Percentiles rank a stretch among this genome's conserved stretches.
Conservation (phyloP, 1,140 invertebrate species). For the Metaphire vulgaris region DNA sequence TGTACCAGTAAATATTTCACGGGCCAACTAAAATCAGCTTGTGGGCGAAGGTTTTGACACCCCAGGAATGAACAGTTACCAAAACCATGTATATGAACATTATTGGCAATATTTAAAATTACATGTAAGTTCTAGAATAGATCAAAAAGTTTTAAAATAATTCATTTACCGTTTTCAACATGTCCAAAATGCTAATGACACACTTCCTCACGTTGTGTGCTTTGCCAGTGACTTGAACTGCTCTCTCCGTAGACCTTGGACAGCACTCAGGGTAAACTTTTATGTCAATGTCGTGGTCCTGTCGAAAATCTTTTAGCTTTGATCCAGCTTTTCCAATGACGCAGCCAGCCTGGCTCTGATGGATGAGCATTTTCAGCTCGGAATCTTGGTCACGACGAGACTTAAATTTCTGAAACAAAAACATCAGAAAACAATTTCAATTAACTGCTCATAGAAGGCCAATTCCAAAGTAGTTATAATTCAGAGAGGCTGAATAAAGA, state of each 20-base stretch:
- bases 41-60: too few relatives aligned
- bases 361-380: constrained; percentile 79
- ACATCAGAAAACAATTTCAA: too few relatives aligned
- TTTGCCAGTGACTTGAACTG: constrained; percentile 82
- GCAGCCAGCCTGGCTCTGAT: constrained; percentile 95
- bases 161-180: constrained; percentile 28
- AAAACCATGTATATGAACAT: too few relatives aligned
- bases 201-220: constrained; percentile 62
- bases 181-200: constrained; percentile 20
- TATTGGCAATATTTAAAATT: too few relatives aligned
- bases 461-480: too few relatives aligned
- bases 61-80: too few relatives aligned
- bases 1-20: too few relatives aligned
- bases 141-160: too few relatives aligned
- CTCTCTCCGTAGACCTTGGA: constrained; percentile 87
- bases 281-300: constrained; percentile 89
- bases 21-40: too few relatives aligned
- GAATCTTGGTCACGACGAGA: constrained; percentile 4
- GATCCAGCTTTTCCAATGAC: constrained; percentile 92
- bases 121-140: too few relatives aligned
- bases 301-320: constrained; percentile 93
- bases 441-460: too few relatives aligned
- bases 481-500: too few relatives aligned
- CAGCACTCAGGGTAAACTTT: constrained; percentile 94
- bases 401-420: neutral